Percentiles rank a stretch among this genome's conserved stretches.
Evolutionary conservation across 1,140 invertebrate genomes (phyloP).

Genomic region (Caenorhabditis inopinata): DNA sequence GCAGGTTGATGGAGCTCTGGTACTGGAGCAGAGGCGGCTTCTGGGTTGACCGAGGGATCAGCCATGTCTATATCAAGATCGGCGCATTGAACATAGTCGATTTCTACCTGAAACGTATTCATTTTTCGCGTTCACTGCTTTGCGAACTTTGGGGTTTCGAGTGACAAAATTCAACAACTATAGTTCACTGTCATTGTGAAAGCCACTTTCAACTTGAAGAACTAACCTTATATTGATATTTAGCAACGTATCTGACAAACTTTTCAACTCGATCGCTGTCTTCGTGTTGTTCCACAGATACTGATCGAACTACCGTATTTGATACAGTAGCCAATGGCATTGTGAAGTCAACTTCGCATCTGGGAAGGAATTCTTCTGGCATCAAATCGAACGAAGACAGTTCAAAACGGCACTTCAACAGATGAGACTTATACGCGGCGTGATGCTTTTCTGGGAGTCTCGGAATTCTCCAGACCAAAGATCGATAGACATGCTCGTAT

Average conservation of each 20-base stretch:
- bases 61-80: conserved; percentile 58
- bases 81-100: conserved; percentile 64
- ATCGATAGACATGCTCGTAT: conserved; percentile 94
- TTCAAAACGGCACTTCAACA: conserved; percentile 77
- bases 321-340: conserved; percentile 97
- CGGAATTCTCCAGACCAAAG: conserved; percentile 96
- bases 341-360: conserved; percentile 90
- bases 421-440: conserved; percentile 63
- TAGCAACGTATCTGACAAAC: conserved; percentile 92
- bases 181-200: too few relatives aligned
- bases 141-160: too few relatives aligned
- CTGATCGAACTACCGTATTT: conserved; percentile 90
- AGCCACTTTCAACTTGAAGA: not conserved
- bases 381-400: conserved; percentile 95
- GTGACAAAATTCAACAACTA: not conserved
- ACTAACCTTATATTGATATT: conserved; percentile 81
- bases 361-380: conserved; percentile 84
- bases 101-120: conserved; percentile 59
- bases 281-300: conserved; percentile 78
- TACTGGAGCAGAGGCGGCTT: conserved; percentile 31
- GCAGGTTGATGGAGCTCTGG: conserved; percentile 55
- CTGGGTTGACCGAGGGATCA: conserved; percentile 36
- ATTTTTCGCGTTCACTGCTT: too few relatives aligned
- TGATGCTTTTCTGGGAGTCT: conserved; percentile 63
- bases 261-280: conserved; percentile 94